Evolutionary conservation across 2,888 invertebrate genomes (phyloP).

Genomic region (Gastrophysa polygoni): DNA sequence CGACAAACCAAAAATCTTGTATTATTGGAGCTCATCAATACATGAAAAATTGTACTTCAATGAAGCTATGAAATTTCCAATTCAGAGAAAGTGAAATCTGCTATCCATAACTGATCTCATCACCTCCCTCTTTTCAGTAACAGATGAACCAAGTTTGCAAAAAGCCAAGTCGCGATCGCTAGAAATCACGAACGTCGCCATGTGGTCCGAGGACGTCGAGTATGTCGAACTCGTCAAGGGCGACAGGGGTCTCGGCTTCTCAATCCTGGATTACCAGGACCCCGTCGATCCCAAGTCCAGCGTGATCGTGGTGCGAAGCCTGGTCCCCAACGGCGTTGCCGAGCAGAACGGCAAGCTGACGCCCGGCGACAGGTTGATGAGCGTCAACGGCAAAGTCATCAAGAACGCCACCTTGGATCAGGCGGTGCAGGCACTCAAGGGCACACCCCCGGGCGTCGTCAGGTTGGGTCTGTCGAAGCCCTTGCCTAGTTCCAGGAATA

Average conservation of each 20-base stretch:
- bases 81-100: too few relatives aligned
- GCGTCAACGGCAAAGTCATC: constrained; percentile 89
- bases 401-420: constrained; percentile 92
- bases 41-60: too few relatives aligned
- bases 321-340: constrained; percentile 98
- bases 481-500: constrained; percentile 59
- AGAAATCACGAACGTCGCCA: constrained; percentile 93
- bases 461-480: constrained; percentile 91
- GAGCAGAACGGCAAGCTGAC: constrained; percentile 88
- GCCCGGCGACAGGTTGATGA: constrained; percentile 79
- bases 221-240: constrained; percentile 91
- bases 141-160: constrained; percentile 68
- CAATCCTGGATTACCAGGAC: constrained; percentile 97
- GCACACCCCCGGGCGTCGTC: constrained; percentile 88
- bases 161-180: constrained; percentile 86
- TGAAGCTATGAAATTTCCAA: too few relatives aligned
- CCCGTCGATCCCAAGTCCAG: constrained; percentile 94
- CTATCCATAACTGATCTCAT: too few relatives aligned
- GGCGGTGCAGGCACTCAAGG: constrained; percentile 95
- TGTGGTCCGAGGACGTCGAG: constrained; percentile 96
- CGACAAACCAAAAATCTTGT: too few relatives aligned
- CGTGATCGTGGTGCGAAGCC: constrained; percentile 94
- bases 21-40: too few relatives aligned
- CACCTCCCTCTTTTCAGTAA: constrained; percentile 55
- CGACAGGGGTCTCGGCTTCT: constrained; percentile 96